Percentiles rank a stretch among this genome's conserved stretches.
phyloP scores from a whole-genome alignment of 2,888 invertebrate genomes.

The Acleris laterana region DNA sequence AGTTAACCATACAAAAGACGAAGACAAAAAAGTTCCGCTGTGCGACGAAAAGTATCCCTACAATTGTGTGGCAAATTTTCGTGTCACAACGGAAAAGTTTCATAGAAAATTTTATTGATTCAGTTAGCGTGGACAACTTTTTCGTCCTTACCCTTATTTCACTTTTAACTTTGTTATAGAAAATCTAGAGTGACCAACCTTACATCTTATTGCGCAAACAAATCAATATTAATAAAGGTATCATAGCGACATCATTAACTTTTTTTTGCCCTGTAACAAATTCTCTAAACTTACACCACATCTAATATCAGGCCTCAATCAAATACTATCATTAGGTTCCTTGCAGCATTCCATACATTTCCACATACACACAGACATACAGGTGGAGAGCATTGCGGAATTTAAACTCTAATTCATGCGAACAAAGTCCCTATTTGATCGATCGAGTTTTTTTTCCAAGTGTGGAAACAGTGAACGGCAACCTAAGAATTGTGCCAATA shows the following conservation, averaged over 20 bases:
- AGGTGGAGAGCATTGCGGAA: constrained; percentile 3
- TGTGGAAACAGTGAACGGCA: constrained; percentile 34
- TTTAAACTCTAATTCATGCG: constrained; percentile 9
- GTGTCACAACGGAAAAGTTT: too few relatives aligned
- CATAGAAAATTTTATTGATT: too few relatives aligned
- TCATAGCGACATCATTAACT: background rate
- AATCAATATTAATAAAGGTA: background rate
- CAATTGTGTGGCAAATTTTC: too few relatives aligned
- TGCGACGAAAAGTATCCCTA: too few relatives aligned
- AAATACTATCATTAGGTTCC: constrained; percentile 34
- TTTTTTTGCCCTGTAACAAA: constrained; percentile 12
- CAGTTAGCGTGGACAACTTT: too few relatives aligned
- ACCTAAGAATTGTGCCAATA: constrained; percentile 25
- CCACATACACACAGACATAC: constrained; percentile 8
- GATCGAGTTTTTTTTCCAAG: constrained; percentile 27
- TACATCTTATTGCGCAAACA: too few relatives aligned
- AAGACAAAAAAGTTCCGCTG: too few relatives aligned
- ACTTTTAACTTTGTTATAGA: too few relatives aligned
- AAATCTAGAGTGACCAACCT: too few relatives aligned
- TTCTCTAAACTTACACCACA: constrained; percentile 17
- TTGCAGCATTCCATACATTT: constrained; percentile 29
- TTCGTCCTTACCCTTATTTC: too few relatives aligned
- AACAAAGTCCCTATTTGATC: constrained; percentile 28
- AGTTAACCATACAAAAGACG: too few relatives aligned
- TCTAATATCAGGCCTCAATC: constrained; percentile 22